Base-by-base conservation (phyloP, 1,140 invertebrate species). In the Rhagoletis pomonella region DNA sequence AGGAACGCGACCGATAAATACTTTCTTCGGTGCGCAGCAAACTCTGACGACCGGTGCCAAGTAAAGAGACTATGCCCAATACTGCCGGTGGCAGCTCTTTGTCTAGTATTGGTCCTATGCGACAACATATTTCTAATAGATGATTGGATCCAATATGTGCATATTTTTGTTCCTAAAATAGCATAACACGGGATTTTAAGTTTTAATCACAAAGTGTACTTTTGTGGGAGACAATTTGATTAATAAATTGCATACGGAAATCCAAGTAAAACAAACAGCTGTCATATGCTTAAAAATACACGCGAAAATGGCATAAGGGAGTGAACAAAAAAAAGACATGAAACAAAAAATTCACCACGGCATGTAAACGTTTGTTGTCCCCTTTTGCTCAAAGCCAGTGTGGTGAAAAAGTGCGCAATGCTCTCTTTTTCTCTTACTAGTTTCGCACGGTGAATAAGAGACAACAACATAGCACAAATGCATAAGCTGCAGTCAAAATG, bases 21-120 rank as follows among this genome's bases (percentile, higher is more conserved):
- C 93, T 94, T 89, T 94, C 93, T 90, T 93, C 92, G 90, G 94
- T 95, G 64, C 96, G 94, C 47, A 97, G 90, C 29, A 97, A 92
- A 67, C 96, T 97, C 89, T 97, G 96, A 77, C 94, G 94, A 10
- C 97, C 97, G 87, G 95, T 95, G 19, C 96, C 97, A 62, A 97
- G 91, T 5, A 98, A 93, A 0, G 96, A 96, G 88, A 93, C 91
- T n/a, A 96, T 94, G 87, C 96, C 96, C 86, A 94, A 93, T 55
- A 97, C 94, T 93, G 94, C 95, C 87, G 96, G 95, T 73, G 95
- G 94, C 65, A 96, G 92, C 89, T 97, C 95, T 91, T 95, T 95
- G 89, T 97, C 96, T 88, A 97, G 93, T 64, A 97, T 93, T 29
- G 96, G 95, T 85, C 95, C 95, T 85, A 97, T 94, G 67, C 96